Conservation (phyloP, 2,888 invertebrate species). For the Sipha maydis region DNA sequence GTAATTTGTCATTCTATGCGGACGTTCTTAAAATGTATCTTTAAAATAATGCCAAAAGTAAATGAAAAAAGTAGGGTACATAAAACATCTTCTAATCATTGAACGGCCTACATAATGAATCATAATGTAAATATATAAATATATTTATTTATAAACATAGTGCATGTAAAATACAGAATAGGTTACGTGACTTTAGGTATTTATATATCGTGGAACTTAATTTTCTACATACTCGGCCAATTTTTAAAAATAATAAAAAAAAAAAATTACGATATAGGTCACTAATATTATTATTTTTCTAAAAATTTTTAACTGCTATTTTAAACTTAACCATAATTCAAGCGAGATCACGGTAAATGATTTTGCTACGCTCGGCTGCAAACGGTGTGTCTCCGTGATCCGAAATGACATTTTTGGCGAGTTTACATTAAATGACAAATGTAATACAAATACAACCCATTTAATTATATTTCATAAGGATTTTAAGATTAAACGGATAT, state of each 20-base stretch:
- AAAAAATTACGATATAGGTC: conserved; percentile 13
- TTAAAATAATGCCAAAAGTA: conserved; percentile 24
- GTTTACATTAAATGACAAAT: not conserved
- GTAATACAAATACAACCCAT: not conserved
- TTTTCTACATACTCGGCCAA: conserved; percentile 7
- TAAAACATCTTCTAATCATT: not conserved
- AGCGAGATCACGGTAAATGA: not conserved
- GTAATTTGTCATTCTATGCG: conserved; percentile 20
- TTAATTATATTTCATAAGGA: not conserved
- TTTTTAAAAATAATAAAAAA: conserved; percentile 11
- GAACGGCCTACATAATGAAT: conserved; percentile 15
- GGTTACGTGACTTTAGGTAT: not conserved
- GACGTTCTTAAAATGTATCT: conserved; percentile 14
- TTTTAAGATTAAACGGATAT: not conserved
- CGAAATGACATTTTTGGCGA: conserved; percentile 28
- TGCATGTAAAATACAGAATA: not conserved
- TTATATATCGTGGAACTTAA: conserved; percentile 8
- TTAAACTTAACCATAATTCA: not conserved
- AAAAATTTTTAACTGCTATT: conserved; percentile 25
- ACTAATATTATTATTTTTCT: conserved; percentile 2
- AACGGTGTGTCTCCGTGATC: not conserved
- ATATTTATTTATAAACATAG: not conserved
- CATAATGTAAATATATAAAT: not conserved
- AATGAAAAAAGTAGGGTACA: conserved; percentile 16
- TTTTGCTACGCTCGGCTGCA: not conserved